phyloP scores from a whole-genome alignment of 2,888 invertebrate genomes.

The Ophioninae sp. region DNA sequence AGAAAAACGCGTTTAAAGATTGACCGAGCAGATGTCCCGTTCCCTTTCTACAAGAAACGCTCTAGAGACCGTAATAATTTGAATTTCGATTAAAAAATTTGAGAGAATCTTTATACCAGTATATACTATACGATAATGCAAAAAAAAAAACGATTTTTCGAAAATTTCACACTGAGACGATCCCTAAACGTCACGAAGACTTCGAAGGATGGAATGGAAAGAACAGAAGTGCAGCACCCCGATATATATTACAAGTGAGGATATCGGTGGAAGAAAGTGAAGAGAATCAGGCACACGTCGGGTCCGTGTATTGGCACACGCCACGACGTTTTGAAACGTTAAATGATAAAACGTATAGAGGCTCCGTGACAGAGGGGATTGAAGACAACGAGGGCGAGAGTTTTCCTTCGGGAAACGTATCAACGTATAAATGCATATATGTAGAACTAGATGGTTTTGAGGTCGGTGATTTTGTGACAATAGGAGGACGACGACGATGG shows the following conservation, averaged over 20 bases:
- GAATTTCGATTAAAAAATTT: too few relatives aligned
- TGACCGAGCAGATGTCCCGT: too few relatives aligned
- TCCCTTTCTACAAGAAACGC: too few relatives aligned
- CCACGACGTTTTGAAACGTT: slow-evolving; percentile 30
- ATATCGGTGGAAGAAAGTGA: slow-evolving; percentile 20
- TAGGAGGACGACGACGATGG: slow-evolving; percentile 34
- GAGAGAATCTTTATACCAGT: too few relatives aligned
- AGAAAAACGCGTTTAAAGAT: too few relatives aligned
- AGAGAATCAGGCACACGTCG: slow-evolving; percentile 17
- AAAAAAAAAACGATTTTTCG: too few relatives aligned
- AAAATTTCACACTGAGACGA: too few relatives aligned
- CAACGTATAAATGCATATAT: slow-evolving; percentile 8
- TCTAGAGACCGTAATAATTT: too few relatives aligned
- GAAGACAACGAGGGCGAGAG: slow-evolving; percentile 24
- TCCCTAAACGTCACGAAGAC: neutral
- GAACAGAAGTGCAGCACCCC: neutral
- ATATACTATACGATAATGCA: too few relatives aligned
- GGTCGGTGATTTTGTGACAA: slow-evolving; percentile 55
- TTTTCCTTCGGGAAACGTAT: slow-evolving; percentile 32
- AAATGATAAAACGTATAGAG: slow-evolving; percentile 25
- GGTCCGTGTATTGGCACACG: slow-evolving; percentile 35
- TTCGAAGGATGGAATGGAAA: neutral
- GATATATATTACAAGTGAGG: neutral
- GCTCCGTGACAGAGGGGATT: slow-evolving; percentile 25
- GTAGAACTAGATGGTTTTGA: slow-evolving; percentile 38